Evolutionary conservation across 2,888 invertebrate genomes (phyloP).

Genomic region (Hypselothyrea guttata): DNA sequence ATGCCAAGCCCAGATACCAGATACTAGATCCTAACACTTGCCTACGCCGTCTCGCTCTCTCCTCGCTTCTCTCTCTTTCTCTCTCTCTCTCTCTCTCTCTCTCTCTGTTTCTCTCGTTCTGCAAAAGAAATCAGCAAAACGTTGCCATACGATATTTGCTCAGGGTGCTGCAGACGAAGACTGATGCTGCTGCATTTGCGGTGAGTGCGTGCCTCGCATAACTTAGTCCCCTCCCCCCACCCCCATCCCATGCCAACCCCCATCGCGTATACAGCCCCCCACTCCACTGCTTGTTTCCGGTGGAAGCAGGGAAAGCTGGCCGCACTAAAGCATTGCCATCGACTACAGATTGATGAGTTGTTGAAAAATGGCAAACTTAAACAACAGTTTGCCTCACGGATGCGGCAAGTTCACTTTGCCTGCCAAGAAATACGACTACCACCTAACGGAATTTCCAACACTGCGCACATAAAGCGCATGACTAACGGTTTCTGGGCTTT

Average conservation of each 20-base stretch:
- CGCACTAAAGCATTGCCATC: conserved; percentile 50
- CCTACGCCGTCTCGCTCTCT: too few relatives aligned
- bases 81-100: neutral
- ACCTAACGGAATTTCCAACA: conserved; percentile 31
- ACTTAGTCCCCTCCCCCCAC: conserved; percentile 49
- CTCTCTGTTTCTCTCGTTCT: neutral
- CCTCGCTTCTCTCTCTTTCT: neutral
- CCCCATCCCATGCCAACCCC: neutral
- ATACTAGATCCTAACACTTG: too few relatives aligned
- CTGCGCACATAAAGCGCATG: conserved; percentile 41
- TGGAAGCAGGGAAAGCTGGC: conserved; percentile 33
- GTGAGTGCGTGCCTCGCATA: conserved; percentile 76
- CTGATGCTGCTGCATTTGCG: conserved; percentile 77
- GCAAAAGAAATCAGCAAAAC: conserved; percentile 52
- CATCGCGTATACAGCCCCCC: neutral
- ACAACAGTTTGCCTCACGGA: conserved; percentile 64
- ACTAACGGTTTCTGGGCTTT: conserved; percentile 35
- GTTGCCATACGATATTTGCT: conserved; percentile 57
- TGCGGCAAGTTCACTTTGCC: conserved; percentile 9
- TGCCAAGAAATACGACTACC: conserved; percentile 14
- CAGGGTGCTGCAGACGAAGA: conserved; percentile 65
- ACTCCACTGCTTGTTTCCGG: conserved; percentile 18
- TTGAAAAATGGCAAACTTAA: conserved; percentile 77
- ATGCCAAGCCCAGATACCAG: neutral
- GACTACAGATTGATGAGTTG: conserved; percentile 76